These are phyloP conservation scores for Scytalopus superciliaris DNA, from an alignment of 2,113 vertebrate species.

Conservation along the genomic window DNA sequence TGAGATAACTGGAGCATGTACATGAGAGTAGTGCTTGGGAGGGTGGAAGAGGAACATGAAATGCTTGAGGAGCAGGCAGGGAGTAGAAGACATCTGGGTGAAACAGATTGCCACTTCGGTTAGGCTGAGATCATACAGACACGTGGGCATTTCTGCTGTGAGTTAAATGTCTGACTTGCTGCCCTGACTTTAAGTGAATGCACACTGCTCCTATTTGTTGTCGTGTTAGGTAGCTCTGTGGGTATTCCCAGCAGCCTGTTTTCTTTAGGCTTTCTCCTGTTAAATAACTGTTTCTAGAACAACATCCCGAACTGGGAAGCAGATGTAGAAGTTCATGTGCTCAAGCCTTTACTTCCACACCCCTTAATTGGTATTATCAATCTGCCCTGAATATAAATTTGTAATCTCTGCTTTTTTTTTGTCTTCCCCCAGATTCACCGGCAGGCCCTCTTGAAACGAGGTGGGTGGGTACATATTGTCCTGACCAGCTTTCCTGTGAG, in stretches of 20 bases:
- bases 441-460: accelerated
- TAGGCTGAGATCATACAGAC: neutral
- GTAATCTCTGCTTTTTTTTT: neutral
- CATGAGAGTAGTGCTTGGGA: too few species aligned
- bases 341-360: neutral
- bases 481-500: neutral
- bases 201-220: neutral
- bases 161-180: neutral
- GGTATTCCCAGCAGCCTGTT: neutral
- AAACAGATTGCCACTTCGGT: neutral
- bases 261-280: neutral
- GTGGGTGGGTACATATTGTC: neutral
- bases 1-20: neutral
- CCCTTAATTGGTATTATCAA: neutral
- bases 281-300: neutral
- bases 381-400: neutral
- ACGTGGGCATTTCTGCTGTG: neutral
- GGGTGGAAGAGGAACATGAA: neutral
- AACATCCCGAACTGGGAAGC: neutral
- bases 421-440: neutral
- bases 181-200: neutral
- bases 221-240: neutral
- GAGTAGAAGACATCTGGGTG: neutral
- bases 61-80: neutral
- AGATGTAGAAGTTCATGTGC: neutral